A percentile compares a stretch with the other conserved stretches of the same genome.
phyloP scores from a whole-genome alignment of 2,113 vertebrate genomes.

The Hyla sarda region DNA sequence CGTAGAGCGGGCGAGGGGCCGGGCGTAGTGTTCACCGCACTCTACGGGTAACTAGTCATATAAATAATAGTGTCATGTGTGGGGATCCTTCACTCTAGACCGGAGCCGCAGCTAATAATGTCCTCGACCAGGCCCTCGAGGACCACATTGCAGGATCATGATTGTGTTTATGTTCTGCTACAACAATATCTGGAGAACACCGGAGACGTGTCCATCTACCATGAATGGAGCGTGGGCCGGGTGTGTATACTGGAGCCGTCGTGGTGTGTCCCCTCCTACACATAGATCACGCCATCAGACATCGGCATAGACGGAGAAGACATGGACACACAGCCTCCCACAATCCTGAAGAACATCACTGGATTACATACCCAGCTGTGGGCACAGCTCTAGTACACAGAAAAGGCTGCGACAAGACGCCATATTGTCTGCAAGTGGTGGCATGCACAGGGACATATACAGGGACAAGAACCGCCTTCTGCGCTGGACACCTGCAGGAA shows the following conservation, averaged over 20 bases:
- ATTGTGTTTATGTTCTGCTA: neutral
- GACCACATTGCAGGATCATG: neutral
- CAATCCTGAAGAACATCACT: neutral
- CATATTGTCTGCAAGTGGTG: neutral
- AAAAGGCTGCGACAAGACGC: no score
- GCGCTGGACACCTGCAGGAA: no score
- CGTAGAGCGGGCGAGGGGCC: neutral
- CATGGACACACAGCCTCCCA: neutral
- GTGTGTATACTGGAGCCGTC: neutral
- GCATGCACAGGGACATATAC: no score
- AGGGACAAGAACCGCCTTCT: no score
- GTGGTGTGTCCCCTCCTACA: no score
- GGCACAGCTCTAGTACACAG: no score
- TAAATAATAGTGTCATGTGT: constrained; percentile 11
- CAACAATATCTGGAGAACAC: neutral
- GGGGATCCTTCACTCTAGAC: neutral
- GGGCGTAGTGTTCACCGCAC: neutral
- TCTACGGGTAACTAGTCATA: neutral
- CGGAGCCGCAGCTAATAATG: neutral
- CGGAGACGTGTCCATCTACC: neutral
- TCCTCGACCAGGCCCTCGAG: neutral
- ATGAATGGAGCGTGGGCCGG: neutral
- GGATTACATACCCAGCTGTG: neutral
- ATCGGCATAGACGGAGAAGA: neutral
- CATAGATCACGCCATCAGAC: no score